phyloP scores from a whole-genome alignment of 2,888 invertebrate genomes.

The Pachymerium ferrugineum region DNA sequence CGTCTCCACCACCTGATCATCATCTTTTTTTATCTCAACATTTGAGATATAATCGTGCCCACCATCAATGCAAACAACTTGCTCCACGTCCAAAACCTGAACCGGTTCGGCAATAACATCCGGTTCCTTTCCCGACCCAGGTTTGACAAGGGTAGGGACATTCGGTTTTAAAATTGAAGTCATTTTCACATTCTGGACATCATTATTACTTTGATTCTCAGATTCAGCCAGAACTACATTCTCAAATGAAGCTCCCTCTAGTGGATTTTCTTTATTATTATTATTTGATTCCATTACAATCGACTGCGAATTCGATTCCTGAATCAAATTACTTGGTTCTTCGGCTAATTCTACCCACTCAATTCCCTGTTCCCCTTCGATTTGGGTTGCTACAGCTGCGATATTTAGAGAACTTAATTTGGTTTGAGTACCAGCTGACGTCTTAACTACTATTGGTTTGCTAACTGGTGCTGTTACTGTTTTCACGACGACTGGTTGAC shows the following conservation, averaged over 20 bases:
- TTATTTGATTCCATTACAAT: background rate
- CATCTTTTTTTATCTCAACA: background rate
- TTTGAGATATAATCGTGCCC: conserved; percentile 26
- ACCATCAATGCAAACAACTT: conserved; percentile 1
- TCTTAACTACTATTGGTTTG: background rate
- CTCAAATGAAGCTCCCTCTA: background rate
- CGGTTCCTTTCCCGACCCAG: background rate
- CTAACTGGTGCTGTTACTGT: conserved; percentile 20
- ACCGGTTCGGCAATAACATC: background rate
- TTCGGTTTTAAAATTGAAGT: conserved; percentile 23
- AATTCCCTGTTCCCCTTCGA: background rate
- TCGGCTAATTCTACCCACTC: conserved; percentile 3
- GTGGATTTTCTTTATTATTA: background rate
- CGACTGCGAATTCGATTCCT: background rate
- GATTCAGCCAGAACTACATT: background rate
- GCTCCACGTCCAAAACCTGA: background rate
- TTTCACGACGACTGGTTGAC: conserved; percentile 1
- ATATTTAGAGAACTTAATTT: background rate
- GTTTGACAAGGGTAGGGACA: background rate
- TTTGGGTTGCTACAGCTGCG: background rate
- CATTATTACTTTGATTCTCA: background rate
- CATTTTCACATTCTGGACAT: conserved; percentile 15
- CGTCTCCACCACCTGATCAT: too few relatives aligned
- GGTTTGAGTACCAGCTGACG: conserved; percentile 24
- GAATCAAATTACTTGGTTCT: background rate